Base-by-base conservation (phyloP, 2,113 vertebrate species). In the Otocyon megalotis region DNA sequence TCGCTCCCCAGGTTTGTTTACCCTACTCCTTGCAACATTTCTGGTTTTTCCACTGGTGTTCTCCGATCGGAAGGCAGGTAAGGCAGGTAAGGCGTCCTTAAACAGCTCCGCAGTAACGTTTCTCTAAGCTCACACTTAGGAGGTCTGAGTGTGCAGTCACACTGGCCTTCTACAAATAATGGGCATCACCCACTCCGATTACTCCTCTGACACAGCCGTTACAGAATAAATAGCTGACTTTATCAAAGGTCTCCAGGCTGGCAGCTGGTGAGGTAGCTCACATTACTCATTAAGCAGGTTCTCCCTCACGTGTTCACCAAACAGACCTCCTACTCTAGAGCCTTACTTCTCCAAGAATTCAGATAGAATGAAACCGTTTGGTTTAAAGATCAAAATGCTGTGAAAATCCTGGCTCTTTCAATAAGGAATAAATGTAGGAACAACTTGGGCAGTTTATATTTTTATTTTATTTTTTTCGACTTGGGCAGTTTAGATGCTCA, bases 201-300 rank as follows among this genome's bases (percentile, higher is more conserved):
- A 80, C 35, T 82, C 97, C 92, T 81, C 88, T 35, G 19, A 76
- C 4, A 1, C 92, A 60, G 90, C 83, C 5, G 2, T 92, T 90
- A 77, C 79, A 93, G 88, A 95, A 94, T 74, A 93, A 97, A 97
- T 15, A 96, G 76, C 72, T 88, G 87, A 94, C 88, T 96, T 0
- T 88, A 72, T 92, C 93, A 95, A 76, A 48, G 77, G 63, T 95
- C 97, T 97, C 67, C 17, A 19, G 58, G 94, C 15, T 87, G 69
- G 58, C 84, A 95, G 81, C 65, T 67, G 76, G 50, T 81, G 76
- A 97, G 80, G 69, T 53, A 62, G 81, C 58, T 92, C 76, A 37
- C 12, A 48, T 97, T 96, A 97, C 65, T 97, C 96, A 98, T 89
- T 92, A 96, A 97, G 79, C 86, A 94, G 58, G 30, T 56, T 90